Base-by-base conservation (phyloP, 2,888 invertebrate genomes). In the Tuberolachnus salignus region DNA sequence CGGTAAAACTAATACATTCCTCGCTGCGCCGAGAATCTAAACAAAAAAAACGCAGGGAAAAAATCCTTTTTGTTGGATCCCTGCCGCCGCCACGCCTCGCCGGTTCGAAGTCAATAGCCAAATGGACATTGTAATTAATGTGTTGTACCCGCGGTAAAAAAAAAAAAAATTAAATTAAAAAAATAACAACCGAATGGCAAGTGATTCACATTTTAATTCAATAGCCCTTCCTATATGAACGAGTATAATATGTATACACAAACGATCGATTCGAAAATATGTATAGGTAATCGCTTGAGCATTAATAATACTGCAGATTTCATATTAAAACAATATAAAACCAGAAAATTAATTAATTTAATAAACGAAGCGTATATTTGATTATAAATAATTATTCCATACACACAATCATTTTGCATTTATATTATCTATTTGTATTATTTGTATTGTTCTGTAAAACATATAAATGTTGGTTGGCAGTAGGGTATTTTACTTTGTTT, bases 111-210 rank as follows among this genome's bases (percentile, higher is more conserved):
- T 59, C 72, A 72, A 46, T 72, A 61, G 26, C 26, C 34, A 19
- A 72, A 59, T 61, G 46, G 34, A 59, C 46, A 42, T 13, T 34
- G 21, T 73, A 73, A 73, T 73, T 73, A 73, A 61, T 49, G 57
- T 63, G 34, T 63, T 71, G 6, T 57, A n/a, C 23, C 57, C 57
- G n/a, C 46, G 26, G 23, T n/a, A 26, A 66, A 23, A 23, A 19
- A n/a, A n/a, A 13, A 57, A 34, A 34, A 3, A 34, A 34, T 13
- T 23, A 26, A 34, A 34, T 4, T 4, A 34, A 34, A 34, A 34
- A 34, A 34, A 66, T 16, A 23, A 19, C 11, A n/a, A 13, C 44
- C 11, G 42, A 4, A 46, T 44, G 8, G 57, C 70, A 57, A 70
- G 70, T 55, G 55, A 34, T 70, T 16, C 11, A 11, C 21, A n/a